Conservation (phyloP, 2,797 vertebrate genomes). For the Phoxinus dragarum region DNA sequence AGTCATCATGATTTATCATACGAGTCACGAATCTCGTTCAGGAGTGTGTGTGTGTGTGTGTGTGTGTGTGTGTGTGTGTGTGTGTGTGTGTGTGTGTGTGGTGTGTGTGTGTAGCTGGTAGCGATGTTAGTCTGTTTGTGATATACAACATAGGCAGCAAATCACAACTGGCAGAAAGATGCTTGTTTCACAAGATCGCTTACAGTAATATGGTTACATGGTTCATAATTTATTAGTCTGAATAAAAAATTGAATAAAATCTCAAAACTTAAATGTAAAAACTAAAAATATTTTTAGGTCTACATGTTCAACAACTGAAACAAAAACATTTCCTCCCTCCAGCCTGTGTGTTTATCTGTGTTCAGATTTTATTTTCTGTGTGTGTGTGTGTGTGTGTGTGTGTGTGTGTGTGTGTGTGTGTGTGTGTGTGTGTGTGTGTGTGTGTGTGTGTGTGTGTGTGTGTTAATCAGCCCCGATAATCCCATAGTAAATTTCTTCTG, state of each 20-base stretch:
- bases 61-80: not conserved
- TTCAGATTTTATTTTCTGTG: not conserved
- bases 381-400: not conserved
- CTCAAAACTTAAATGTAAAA: not conserved
- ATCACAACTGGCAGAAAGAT: not conserved
- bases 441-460: not conserved
- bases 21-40: not conserved
- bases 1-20: not conserved
- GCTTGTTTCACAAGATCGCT: not conserved
- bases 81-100: too few relatives aligned
- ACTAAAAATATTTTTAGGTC: not conserved
- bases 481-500: slow-evolving; percentile 5
- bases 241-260: not conserved
- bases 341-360: not conserved
- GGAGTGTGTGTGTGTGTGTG: not conserved
- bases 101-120: not conserved
- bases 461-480: slow-evolving; percentile 31
- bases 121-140: not conserved
- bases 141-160: not conserved
- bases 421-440: not conserved
- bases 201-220: slow-evolving; percentile 5
- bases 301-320: not conserved
- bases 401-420: not conserved
- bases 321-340: not conserved
- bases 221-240: not conserved